Evolutionary conservation across 2,113 vertebrate species (phyloP), one percentile per base, ranked within the genome.

Genomic region (Centropristis striata): DNA sequence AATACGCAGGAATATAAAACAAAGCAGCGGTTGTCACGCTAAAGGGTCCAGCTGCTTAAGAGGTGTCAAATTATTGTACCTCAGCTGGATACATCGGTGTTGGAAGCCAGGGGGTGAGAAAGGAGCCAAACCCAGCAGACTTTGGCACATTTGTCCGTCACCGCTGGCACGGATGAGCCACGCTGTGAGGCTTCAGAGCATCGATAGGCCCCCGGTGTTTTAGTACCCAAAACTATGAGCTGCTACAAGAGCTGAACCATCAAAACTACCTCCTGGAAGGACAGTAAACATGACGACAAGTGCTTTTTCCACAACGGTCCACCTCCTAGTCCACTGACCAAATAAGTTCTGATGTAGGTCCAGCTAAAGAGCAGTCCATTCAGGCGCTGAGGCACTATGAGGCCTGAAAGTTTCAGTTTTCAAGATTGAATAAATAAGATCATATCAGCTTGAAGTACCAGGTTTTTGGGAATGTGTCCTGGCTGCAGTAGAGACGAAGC

Each of bases 11-110:
- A 85, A 90, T 92, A 85, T 89, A 92, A 94, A 95, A 96, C 95
- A 96, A 96, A 95, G 94, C 93, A 83, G 89, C 57, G 91, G 90
- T 95, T 96, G 96, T 96, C 94, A 89, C 84, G 71, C 87, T 92
- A 86, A 90, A 92, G 93, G 88, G 90, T 94, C 93, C 94, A 88
- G 93, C 93, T 94, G 94, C 90, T 95, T 93, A 92, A 92, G 90
- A 95, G 94, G 95, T 96, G 95, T 96, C 95, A 91, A 92, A 96
- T 96, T 96, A 93, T 96, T 96, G 90, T 94, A 96, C 93, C 96
- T 96, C 95, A 95, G 95, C 95, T 96, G 94, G 92, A 96, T 95
- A 94, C 90, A 92, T 90, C 84, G 74, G 85, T 64, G 54, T 57
- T 55, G 4, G 76, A 87, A 90, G 93, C 94, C 94, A 94, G 93